Evolutionary conservation across 2,888 invertebrate species (phyloP).

Genomic region (Rotaria socialis): DNA sequence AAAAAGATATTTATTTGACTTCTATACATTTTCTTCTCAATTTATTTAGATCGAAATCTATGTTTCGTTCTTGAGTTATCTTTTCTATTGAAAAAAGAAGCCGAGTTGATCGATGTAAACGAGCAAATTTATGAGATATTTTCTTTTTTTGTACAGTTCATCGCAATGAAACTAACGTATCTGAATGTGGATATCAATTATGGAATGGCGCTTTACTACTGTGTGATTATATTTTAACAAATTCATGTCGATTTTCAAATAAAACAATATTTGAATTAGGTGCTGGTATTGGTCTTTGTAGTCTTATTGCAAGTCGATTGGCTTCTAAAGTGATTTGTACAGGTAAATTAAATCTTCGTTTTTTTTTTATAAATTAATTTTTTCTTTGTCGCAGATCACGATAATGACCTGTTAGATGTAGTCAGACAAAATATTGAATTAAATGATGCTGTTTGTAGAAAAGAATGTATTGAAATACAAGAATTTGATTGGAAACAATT

Average conservation of each 20-base stretch:
- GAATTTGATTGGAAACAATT: not conserved
- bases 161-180: not conserved
- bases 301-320: not conserved
- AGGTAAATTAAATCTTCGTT: not conserved
- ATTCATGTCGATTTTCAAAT: not conserved
- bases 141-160: not conserved
- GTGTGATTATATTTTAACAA: not conserved
- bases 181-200: constrained; percentile 35
- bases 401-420: not conserved
- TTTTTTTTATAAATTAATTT: too few species aligned
- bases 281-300: constrained; percentile 12
- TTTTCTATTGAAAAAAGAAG: too few species aligned
- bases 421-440: not conserved
- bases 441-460: not conserved
- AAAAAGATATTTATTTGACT: too few species aligned
- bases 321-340: not conserved
- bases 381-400: not conserved
- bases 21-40: too few species aligned
- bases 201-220: constrained; percentile 1
- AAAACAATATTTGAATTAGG: constrained; percentile 1
- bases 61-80: too few species aligned
- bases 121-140: too few species aligned
- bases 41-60: too few species aligned
- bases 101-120: too few species aligned
- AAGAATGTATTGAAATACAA: constrained; percentile 14